These are phyloP conservation scores for Catharus minimus DNA, from an alignment of 2,113 vertebrate genomes.

Conservation along the genomic window DNA sequence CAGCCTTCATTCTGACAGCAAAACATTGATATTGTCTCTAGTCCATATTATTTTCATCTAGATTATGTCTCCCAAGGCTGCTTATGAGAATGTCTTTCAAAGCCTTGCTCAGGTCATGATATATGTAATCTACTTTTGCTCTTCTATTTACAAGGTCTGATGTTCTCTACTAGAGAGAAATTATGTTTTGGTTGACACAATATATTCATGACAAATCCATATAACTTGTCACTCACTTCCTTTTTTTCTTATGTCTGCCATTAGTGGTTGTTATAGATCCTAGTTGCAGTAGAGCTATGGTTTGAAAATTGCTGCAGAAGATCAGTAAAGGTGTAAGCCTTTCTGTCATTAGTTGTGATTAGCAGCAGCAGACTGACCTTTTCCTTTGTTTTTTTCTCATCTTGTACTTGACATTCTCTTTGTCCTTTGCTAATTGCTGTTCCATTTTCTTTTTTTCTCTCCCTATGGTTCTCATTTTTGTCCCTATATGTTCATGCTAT, in stretches of 20 bases:
- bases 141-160: not conserved
- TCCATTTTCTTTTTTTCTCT: not conserved
- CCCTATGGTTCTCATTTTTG: not conserved
- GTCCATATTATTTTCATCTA: not conserved
- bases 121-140: not conserved
- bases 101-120: not conserved
- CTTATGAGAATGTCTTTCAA: not conserved
- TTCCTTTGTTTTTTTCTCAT: not conserved
- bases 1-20: not conserved
- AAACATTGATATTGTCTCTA: not conserved
- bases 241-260: not conserved
- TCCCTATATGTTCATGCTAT: not conserved
- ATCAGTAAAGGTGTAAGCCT: not conserved
- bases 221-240: not conserved
- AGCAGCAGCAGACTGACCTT: not conserved
- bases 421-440: not conserved
- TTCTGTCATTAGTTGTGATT: not conserved
- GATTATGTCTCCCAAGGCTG: not conserved
- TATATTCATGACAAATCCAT: not conserved
- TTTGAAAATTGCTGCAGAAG: not conserved
- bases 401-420: not conserved
- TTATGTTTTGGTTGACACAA: not conserved
- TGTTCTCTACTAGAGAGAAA: not conserved
- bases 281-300: not conserved
- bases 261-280: not conserved